Evolutionary conservation across 2,113 vertebrate genomes (phyloP).

Genomic region (Anseranas semipalmata): DNA sequence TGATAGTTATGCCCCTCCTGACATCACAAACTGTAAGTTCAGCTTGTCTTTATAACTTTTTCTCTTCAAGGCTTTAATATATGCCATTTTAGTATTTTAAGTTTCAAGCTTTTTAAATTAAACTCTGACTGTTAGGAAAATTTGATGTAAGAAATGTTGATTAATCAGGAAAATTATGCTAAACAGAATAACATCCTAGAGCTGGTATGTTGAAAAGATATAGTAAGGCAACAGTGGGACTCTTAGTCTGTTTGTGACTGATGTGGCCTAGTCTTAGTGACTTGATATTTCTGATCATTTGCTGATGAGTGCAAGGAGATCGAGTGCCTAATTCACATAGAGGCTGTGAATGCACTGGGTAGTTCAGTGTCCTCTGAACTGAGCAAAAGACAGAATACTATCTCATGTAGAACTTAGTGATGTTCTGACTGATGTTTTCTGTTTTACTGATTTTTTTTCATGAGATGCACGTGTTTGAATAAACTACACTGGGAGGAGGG

Average conservation of each 20-base stretch:
- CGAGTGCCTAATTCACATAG: neutral
- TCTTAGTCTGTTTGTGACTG: neutral
- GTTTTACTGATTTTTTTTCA: neutral
- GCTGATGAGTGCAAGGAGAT: neutral
- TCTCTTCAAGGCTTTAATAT: neutral
- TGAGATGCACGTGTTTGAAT: neutral
- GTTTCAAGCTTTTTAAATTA: neutral
- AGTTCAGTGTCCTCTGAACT: neutral
- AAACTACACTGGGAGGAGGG: neutral
- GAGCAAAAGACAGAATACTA: neutral
- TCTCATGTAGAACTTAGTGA: neutral
- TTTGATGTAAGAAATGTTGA: neutral
- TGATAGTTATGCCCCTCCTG: constrained; percentile 89
- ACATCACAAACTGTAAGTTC: constrained; percentile 94
- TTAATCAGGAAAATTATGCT: neutral
- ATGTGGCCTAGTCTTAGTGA: neutral
- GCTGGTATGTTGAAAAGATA: neutral
- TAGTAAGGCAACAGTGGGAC: rapidly evolving
- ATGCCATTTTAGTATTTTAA: neutral
- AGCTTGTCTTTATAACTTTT: neutral
- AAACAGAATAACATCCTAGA: neutral
- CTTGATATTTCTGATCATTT: neutral
- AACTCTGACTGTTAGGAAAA: neutral
- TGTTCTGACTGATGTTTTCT: neutral
- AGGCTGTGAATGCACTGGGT: neutral